Evolutionary conservation across 2,113 vertebrate genomes (phyloP), one percentile per base, ranked within the genome.

Genomic region (Rhodinocichla rosea): DNA sequence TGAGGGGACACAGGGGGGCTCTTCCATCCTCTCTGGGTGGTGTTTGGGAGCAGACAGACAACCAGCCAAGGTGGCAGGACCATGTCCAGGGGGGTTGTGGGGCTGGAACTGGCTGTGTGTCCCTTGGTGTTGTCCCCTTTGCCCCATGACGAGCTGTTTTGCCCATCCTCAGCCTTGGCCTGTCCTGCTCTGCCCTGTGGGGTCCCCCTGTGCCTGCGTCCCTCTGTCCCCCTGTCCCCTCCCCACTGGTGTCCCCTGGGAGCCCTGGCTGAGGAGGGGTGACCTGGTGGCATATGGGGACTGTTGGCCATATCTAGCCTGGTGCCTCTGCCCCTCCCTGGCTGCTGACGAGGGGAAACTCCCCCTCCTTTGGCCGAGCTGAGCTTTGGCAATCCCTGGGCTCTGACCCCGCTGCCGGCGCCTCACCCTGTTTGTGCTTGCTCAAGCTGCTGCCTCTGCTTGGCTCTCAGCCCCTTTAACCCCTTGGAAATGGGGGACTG

Each of bases 71-170:
- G 19, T 30, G 82, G 39, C 27, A 44, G 45, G 44, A 37, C 53
- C 3, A 0, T 10, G 62, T 45, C 53, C 1, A 30, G 49, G n/a
- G 67, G 40, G 44, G 9, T 18, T n/a, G 37, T 21, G 19, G 32
- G 35, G 26, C 6, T 11, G 52, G 15, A 83, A 55, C 5, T 32
- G 26, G 15, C 32, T 0, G 0, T 39, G 30, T 6, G 24, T 50
- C 65, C 60, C 37, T 50, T 2, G 2, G 12, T 14, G 35, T 8
- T n/a, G 4, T 16, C 52, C 40, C 47, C 11, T 89, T 59, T 68
- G n/a, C 60, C 47, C 52, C 30, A 2, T 8, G 18, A 52, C 0
- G 0, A 83, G 35, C 16, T 1, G 0, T 13, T 28, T 13, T 65
- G 14, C 19, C 19, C 4, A 7, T 42, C n/a, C 52, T 49, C 62